Base-by-base conservation (phyloP, 2,888 invertebrate species). In the Caenorhabditis uteleia region DNA sequence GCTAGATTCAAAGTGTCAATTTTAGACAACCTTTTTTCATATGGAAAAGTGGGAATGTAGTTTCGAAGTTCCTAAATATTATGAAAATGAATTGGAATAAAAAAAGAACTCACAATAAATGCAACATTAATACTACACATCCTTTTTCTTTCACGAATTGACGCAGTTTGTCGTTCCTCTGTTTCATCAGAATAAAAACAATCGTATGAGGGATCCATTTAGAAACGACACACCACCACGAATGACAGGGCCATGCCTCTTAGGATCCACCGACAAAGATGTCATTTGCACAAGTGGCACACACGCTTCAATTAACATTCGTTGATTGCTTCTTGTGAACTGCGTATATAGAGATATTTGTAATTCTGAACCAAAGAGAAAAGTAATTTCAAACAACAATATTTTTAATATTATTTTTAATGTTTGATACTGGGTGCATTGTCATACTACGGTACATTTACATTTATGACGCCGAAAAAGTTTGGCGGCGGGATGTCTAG, bases 21-120 rank as follows among this genome's bases (percentile, higher is more conserved):
- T 87, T 98, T 98, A 82, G 95, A 95, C 31, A 98, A 88, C 23
- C 97, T 88, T 85, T 97, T 97, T 86, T 98, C 98, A 85, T 95
- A 98, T 0, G 97, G 97, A 86, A 98, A 98, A 64, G 97, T 98
- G 46, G 98, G 98, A 78, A 98, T 95, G 87, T 95, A 95, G 77
- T 91, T 91, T 54, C 97, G 89, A 83, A 98, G 89, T 85, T 95
- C 95, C 88, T 97, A 46, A 47, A 75, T 64, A 14, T 5, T 10
- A 55, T 33, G 2, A 23, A 29, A 31, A 40, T 36, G 18, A n/a
- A 6, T 25, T 23, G 16, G 4, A 36, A 45, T 23, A 16, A 31
- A 23, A n/a, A 12, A n/a, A 12, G 20, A 43, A 66, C 67, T 59
- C 33, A 79, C 79, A 40, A 76, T 68, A 51, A 81, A 81, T 10